Base-by-base conservation (phyloP, 2,888 invertebrate species). In the Spatulosminthurus flaviceps region DNA sequence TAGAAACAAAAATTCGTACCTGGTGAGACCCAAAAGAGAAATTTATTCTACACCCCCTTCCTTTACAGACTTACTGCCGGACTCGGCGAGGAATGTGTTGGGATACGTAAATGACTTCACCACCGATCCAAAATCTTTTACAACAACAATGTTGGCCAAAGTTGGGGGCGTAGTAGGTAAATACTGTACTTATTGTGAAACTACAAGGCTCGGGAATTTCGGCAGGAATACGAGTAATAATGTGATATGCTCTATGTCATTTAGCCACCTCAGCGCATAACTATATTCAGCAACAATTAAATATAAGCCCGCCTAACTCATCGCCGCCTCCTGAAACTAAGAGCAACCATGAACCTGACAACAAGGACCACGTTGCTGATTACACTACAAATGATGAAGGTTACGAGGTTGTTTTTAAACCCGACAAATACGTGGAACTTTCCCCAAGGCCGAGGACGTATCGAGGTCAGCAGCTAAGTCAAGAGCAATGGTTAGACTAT, bases 401-500 rank as follows among this genome's bases (percentile, higher is more conserved):
- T 85, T 94, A 94, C 85, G 93, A 93, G 87, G 91, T 93, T 11
- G 90, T 93, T 83, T 91, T 90, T 77, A 83, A 85, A 77, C 84
- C 85, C 1, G 83, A 84, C n/a, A 91, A 91, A 80, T 89, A 90
- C 51, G 90, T 91, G 0, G 90, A 91, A n/a, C 88, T 95, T 71
- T 93, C 94, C 0, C 91, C 91, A 0, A 87, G 94, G 69, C 92
- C 93, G 24, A 89, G 89, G 77, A 91, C 92, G 86, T 91, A 90
- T n/a, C 88, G 93, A 88, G 93, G 93, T 13, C 88, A 90, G 19
- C 93, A 95, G 0, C 88, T 97, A 13, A 92, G 91, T 0, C 89
- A 90, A 79, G 92, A 92, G 81, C 94, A 94, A 86, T 98, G 97
- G 97, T 90, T 92, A 11, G 92, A 92, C 76, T 91, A 93, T 85